Percentiles rank a stretch among this genome's conserved stretches.
Conservation (phyloP, 1,140 invertebrate species). For the Aradophagus sp. region DNA sequence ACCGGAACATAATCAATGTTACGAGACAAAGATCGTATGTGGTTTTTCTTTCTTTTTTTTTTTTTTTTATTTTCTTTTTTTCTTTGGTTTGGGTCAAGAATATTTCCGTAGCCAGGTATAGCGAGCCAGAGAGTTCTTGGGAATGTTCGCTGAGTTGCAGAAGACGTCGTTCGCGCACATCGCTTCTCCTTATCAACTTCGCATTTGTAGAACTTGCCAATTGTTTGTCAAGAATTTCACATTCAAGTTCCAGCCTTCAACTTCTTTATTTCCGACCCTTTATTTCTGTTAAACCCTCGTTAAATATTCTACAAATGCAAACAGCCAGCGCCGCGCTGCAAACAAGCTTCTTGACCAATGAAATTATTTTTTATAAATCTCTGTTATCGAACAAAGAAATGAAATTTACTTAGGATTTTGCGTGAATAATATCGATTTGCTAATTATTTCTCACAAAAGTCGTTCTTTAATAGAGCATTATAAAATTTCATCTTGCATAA, state of each 20-base stretch:
- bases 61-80: conserved; percentile 36
- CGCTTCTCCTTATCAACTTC: conserved; percentile 10
- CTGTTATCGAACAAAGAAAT: too few relatives aligned
- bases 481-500: too few relatives aligned
- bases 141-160: conserved; percentile 67
- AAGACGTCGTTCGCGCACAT: conserved; percentile 66
- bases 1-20: too few relatives aligned
- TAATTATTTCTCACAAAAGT: too few relatives aligned
- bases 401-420: too few relatives aligned
- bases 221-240: conserved; percentile 1
- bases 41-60: conserved; percentile 26
- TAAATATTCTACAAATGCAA: conserved; percentile 27
- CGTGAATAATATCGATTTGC: too few relatives aligned
- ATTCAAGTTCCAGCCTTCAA: background rate
- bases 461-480: too few relatives aligned
- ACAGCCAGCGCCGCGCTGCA: conserved; percentile 69
- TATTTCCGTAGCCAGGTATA: conserved; percentile 9
- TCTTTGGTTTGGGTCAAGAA: conserved; percentile 3
- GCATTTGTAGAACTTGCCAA: conserved; percentile 4
- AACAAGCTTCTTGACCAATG: conserved; percentile 68
- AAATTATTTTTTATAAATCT: conserved; percentile 15
- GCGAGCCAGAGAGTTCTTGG: conserved; percentile 65
- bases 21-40: conserved; percentile 13
- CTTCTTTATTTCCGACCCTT: conserved; percentile 2
- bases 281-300: background rate